phyloP scores from a whole-genome alignment of 2,797 vertebrate genomes.

The Acomys russatus region DNA sequence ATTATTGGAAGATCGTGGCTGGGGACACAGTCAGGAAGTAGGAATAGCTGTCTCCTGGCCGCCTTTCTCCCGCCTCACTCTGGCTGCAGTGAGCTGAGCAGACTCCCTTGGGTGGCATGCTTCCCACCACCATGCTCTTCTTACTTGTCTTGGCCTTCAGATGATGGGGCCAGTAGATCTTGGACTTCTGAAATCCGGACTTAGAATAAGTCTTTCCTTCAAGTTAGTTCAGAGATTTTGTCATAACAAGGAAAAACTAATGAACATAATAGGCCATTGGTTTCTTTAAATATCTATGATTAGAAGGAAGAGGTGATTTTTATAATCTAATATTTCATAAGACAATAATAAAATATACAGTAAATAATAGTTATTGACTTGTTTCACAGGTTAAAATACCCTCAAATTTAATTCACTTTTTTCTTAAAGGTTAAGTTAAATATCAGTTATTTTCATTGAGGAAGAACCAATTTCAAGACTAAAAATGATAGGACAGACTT shows the following conservation, averaged over 20 bases:
- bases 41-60: too few relatives aligned
- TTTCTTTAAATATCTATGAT: not conserved
- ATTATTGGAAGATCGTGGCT: not conserved
- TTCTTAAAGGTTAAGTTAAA: slow-evolving; percentile 34
- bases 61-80: not conserved
- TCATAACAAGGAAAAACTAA: not conserved
- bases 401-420: slow-evolving; percentile 22
- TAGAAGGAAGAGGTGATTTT: slow-evolving; percentile 57
- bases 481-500: slow-evolving; percentile 15
- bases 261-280: not conserved
- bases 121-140: not conserved
- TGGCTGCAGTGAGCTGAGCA: not conserved
- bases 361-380: not conserved
- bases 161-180: too few relatives aligned
- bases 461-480: not conserved
- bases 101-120: too few relatives aligned
- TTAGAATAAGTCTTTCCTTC: not conserved
- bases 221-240: not conserved
- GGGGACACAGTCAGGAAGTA: not conserved
- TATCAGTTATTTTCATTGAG: slow-evolving; percentile 46
- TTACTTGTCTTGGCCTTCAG: not conserved
- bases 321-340: slow-evolving; percentile 52
- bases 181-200: not conserved
- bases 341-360: slow-evolving; percentile 21
- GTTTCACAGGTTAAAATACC: slow-evolving; percentile 8